Base-by-base conservation (phyloP, 2,113 vertebrate genomes). In the Rhynchomys soricoides region DNA sequence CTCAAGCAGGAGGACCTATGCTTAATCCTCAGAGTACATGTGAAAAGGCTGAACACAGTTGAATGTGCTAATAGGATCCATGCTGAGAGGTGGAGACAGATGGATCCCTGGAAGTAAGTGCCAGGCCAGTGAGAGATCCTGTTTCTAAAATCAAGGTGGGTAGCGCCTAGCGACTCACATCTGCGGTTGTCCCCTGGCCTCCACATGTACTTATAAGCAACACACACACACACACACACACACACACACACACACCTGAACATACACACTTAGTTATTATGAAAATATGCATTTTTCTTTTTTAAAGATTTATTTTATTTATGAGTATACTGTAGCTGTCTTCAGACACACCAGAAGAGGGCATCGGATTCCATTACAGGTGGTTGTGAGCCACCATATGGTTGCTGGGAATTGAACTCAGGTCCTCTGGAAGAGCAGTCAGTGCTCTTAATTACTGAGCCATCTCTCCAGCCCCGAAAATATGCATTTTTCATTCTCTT, bases 231-330 rank as follows among this genome's bases (percentile, higher is more conserved):
- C 11, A 34, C 21, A 21, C 43, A 34, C 62, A 31, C 29, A 9
- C 43, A 37, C 85, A 86, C 48, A 68, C 11, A 50, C 62, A 70
- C 3, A 7, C 24, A 22, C 45, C 43, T 50, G 45, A 50, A 50
- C 45, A 50, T 34, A n/a, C 3, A 68, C 64, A 37, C 43, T 37
- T 34, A 34, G 34, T 37, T 22, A 82, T 21, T 57, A 82, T 74
- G 64, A 83, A 97, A 77, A 89, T 2, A 96, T 7, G 43, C 3
- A 92, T 89, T 88, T 94, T 95, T n/a, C 17, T n/a, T n/a, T n/a
- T n/a, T n/a, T n/a, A n/a, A n/a, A n/a, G n/a, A n/a, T n/a, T n/a
- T n/a, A n/a, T n/a, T n/a, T n/a, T n/a, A n/a, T n/a, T n/a, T n/a
- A n/a, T n/a, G n/a, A n/a, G n/a, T n/a, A n/a, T n/a, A n/a, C n/a